Evolutionary conservation across 2,113 vertebrate species (phyloP).

Genomic region (Albula glossodonta): DNA sequence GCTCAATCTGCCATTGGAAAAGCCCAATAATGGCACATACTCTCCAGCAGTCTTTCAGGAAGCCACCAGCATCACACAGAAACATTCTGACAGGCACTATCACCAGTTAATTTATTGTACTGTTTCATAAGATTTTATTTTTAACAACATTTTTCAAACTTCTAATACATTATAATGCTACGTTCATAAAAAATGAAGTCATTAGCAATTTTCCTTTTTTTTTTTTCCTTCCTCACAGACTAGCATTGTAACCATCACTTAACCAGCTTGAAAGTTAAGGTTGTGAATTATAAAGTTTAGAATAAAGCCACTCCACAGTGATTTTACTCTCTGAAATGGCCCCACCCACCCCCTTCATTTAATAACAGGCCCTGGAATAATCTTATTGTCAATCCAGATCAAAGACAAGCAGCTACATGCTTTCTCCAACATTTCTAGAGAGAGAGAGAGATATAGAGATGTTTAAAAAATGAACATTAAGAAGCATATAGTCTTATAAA

Average conservation of each 20-base stretch:
- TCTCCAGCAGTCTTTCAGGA: neutral
- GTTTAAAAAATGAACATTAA: conserved; percentile 63
- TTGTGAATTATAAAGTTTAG: conserved; percentile 76
- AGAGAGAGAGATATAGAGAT: conserved; percentile 18
- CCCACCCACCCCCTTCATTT: conserved; percentile 9
- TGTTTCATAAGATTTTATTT: conserved; percentile 77
- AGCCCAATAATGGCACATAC: neutral
- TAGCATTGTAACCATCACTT: conserved; percentile 78
- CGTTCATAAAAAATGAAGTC: conserved; percentile 73
- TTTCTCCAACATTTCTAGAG: conserved; percentile 52
- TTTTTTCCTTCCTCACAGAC: conserved; percentile 64
- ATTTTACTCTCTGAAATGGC: neutral
- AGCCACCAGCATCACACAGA: conserved; percentile 8
- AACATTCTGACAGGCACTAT: conserved; percentile 14
- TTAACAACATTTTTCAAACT: conserved; percentile 71
- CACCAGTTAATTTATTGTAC: conserved; percentile 35
- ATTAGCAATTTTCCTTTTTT: conserved; percentile 71
- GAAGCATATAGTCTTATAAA: conserved; percentile 89
- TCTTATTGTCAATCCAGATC: conserved; percentile 65
- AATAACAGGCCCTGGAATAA: conserved; percentile 36
- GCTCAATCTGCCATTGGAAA: neutral
- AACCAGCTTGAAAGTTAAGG: conserved; percentile 72
- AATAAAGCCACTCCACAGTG: conserved; percentile 71
- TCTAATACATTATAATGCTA: conserved; percentile 80
- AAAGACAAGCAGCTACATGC: conserved; percentile 77